Base-by-base conservation (phyloP, 2,888 invertebrate genomes). In the Uropetala carovei region DNA sequence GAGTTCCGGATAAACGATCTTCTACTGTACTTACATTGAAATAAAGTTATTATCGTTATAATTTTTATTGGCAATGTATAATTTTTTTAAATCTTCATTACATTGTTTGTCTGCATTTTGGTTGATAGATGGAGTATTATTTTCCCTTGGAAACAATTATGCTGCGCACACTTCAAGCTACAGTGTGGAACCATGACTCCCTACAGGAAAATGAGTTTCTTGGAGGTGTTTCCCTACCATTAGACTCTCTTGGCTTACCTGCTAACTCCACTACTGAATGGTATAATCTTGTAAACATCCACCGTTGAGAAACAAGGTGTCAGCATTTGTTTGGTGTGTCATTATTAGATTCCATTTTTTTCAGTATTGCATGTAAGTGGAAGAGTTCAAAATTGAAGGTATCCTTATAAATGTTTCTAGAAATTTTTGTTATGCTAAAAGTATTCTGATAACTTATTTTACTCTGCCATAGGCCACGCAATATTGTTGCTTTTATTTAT, bases 171-270 rank as follows among this genome's bases (percentile, higher is more conserved):
- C 95, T 99, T n/a, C 98, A 99, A 95, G 98, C 99, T 0, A 98
- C 99, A 0, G 97, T 99, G 14, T 99, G 99, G 99, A 98, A 98
- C 94, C 98, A 99, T 95, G 99, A 99, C 95, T 97, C 98, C 0
- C 95, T 99, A 82, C 99, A 99, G 95, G 99, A 99, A 95, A 99
- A 99, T 95, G 98, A 98, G 95, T 98, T 99, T 95, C 96, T 99
- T 14, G 99, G 99, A 57, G 99, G 99, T n/a, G 97, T 98, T 92
- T 97, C 97, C 93, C 96, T 99, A 93, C 97, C 97, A 2, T 96
- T 99, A 18, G 96, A 96, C 93, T 96, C 97, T 68, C 95, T 98
- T 93, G 96, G 96, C 93, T 98, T 99, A 95, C 75, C 68, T 22
- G 43, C 22, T 22, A 89, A 56, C 64, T 64, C 64, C 22, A 97